Evolutionary conservation across 2,888 invertebrate species (phyloP).

Genomic region (Apodemia mormo): DNA sequence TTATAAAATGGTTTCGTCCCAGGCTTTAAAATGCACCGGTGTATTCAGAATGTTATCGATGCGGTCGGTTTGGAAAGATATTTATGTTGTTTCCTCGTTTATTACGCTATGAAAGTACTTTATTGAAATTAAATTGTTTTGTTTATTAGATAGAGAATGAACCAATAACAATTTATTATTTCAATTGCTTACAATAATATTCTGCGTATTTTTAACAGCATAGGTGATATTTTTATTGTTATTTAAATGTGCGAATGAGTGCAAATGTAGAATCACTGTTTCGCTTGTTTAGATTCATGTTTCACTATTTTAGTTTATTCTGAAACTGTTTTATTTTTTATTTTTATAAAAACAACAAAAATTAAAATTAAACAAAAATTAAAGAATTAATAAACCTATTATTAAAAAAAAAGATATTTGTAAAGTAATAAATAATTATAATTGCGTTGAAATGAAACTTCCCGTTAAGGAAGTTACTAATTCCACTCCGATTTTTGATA

Average conservation of each 20-base stretch:
- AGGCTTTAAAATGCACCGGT: constrained; percentile 58
- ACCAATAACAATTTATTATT: constrained; percentile 22
- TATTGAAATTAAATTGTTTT: constrained; percentile 43
- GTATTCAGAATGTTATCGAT: constrained; percentile 49
- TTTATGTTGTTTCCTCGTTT: constrained; percentile 43
- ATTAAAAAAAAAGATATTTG: no score
- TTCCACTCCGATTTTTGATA: no score
- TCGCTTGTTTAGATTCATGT: neutral
- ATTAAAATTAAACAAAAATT: no score
- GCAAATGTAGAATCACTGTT: neutral
- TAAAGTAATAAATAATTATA: no score
- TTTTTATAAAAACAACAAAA: neutral
- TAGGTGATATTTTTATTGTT: constrained; percentile 17
- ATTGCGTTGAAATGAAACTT: no score
- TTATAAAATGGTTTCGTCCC: constrained; percentile 73
- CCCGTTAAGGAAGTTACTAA: no score
- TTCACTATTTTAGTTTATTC: neutral
- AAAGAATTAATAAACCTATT: neutral
- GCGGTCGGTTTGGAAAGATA: constrained; percentile 47
- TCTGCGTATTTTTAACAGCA: constrained; percentile 11
- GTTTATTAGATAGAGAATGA: constrained; percentile 38
- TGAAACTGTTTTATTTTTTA: neutral
- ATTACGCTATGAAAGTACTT: constrained; percentile 39
- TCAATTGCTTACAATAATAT: constrained; percentile 13
- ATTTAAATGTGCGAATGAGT: neutral